Evolutionary conservation across 2,797 vertebrate genomes (phyloP).

Genomic region (Tangara arthus): DNA sequence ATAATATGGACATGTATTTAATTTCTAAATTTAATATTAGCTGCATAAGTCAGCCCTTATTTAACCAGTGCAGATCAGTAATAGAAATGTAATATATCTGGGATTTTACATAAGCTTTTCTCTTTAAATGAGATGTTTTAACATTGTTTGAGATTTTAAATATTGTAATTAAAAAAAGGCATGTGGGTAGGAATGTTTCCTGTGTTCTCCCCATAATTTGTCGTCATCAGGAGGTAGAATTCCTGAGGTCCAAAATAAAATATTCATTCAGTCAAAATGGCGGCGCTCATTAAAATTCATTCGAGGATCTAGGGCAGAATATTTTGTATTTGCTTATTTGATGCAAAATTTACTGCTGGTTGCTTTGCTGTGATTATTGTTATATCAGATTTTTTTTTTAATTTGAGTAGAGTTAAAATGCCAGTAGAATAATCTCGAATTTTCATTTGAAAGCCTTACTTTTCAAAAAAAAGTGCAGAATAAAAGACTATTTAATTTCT

Average conservation of each 20-base stretch:
- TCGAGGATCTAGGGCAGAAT: not conserved
- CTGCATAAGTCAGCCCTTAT: constrained; percentile 18
- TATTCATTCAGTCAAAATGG: not conserved
- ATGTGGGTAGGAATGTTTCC: not conserved
- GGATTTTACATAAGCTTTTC: constrained; percentile 28
- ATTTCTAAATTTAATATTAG: constrained; percentile 54
- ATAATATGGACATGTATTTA: constrained; percentile 40
- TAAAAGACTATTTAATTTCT: not conserved
- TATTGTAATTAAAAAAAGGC: not conserved
- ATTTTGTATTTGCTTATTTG: not conserved
- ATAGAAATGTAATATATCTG: constrained; percentile 12
- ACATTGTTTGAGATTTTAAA: constrained; percentile 9
- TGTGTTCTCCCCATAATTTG: not conserved
- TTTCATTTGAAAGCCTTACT: not conserved
- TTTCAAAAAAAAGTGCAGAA: constrained; percentile 1
- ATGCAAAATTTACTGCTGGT: not conserved
- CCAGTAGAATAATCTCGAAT: not conserved
- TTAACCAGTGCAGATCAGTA: not conserved
- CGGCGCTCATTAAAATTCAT: not conserved
- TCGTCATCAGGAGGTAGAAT: not conserved
- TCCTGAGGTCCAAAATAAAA: not conserved
- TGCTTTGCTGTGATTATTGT: not conserved
- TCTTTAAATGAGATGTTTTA: constrained; percentile 7
- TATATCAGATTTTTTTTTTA: not conserved
- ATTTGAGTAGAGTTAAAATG: not conserved